Base-by-base conservation (phyloP, 2,888 invertebrate species). In the Lumbricus terrestris region DNA sequence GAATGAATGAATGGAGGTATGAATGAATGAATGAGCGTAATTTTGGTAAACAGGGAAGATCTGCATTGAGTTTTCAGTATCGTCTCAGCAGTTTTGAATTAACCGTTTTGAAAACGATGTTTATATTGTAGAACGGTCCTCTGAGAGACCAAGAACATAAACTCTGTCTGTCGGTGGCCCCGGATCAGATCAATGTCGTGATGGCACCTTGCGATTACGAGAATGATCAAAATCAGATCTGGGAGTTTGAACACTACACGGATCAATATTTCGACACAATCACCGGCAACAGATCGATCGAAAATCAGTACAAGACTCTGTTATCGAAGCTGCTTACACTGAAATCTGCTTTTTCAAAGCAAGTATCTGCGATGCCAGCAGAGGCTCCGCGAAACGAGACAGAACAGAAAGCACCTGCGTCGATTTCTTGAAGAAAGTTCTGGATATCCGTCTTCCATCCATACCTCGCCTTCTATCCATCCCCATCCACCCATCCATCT, bases 171-270 rank as follows among this genome's bases (percentile, higher is more conserved):
- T 23, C 35, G 5, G 34, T 85, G 35, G 85, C 85, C 0, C 29
- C 85, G 1, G 35, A 37, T 85, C 23, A 35, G 23, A 85, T 35
- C 23, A 23, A 5, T 5, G 15, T 85, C 35, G 85, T 5, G n/a
- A 85, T 85, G 85, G 5, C 13, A 15, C 33, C 85, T 4, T 85
- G 85, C 85, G 35, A 34, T 11, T 85, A 85, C 37, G n/a, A 34
- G 85, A 20, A 85, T 18, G 23, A 85, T 85, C 85, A 0, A 37
- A 8, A 85, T 23, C 85, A 85, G 37, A 5, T 34, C 37, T 85
- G 85, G 85, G 37, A 16, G 85, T 85, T 85, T 35, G 35, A 85
- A 37, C 37, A 85, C 85, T 85, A 85, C 85, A 85, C 35, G 35
- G 85, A 85, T 37, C 15, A 85, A 29, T 85, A 85, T 33, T 35